Base-by-base conservation (phyloP, 2,113 vertebrate species). In the Nycticryphes semicollaris region DNA sequence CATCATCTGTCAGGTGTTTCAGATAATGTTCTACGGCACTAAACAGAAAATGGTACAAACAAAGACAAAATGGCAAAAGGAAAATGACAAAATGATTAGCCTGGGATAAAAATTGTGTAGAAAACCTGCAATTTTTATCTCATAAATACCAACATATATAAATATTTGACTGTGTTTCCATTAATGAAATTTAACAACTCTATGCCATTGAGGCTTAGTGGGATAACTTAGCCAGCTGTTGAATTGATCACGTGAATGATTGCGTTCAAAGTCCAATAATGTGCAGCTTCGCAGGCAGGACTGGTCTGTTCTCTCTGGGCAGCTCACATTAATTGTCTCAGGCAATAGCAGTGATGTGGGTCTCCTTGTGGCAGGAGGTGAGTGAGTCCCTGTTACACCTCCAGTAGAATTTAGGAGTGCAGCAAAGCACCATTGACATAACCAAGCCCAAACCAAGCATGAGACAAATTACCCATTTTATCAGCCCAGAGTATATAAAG, bases 401-500 rank as follows among this genome's bases (percentile, higher is more conserved):
- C 68, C 76, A 87, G 45, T 15, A 67, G 27, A 96, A 69, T 53
- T 82, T 45, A 8, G 97, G 91, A 62, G 88, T 80, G 60, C 94
- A 98, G 78, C 98, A 98, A 87, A 98, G 98, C 48, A 96, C 30
- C 39, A 77, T 4, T 6, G 97, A 95, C 91, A 98, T 67, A 28
- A 98, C 28, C 90, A 98, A n/a, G 9, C 97, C 97, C 89, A 98
- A 57, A 17, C 24, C 7, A 14, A 97, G 87, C 67, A 98, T 13
- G 28, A 91, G 56, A 51, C 93, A 86, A 11, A 98, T 91, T 7
- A 96, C 87, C 98, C 98, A 98, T 67, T 97, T 97, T 28, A 98
- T 60, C 82, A 88, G 12, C 4, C 97, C 97, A 0, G 95, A 96
- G 94, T 97, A 95, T 76, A 97, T 25, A 20, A 98, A 98, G 0